Evolutionary conservation across 2,113 vertebrate genomes (phyloP), one percentile per base, ranked within the genome.

Genomic region (Vulpes lagopus): DNA sequence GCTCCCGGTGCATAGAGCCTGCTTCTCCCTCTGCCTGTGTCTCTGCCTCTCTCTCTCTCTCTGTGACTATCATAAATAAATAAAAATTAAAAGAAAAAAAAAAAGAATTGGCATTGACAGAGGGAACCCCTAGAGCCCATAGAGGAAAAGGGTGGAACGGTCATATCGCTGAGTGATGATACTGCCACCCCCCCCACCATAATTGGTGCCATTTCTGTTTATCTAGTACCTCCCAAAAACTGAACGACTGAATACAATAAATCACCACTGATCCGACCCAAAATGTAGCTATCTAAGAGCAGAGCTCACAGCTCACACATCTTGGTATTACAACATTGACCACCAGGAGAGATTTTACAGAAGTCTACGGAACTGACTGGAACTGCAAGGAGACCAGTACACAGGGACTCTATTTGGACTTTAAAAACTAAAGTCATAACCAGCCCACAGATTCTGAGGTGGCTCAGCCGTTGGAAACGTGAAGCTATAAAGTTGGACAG

Each of bases 201-300:
- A 3, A 3, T 10, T 15, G 10, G 2, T 3, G 3, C 2, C 93
- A 51, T 11, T 25, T 1, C 9, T 11, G 35, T 2, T 38, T 20
- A 60, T 25, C 51, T 8, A 30, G 60, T 51, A 35, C 71, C 62
- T 60, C 62, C 23, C 12, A 38, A 15, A 5, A n/a, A 17, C 49
- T 7, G 35, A 87, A 57, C 11, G 11, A 8, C 17, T 43, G 65
- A 12, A 62, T 8, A 15, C 3, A 1, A 6, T 15, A n/a, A 32
- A 74, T 8, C 3, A 14, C 25, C 62, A 25, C 2, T 2, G 8
- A 20, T 7, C 35, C n/a, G 5, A 17, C 69, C 67, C 9, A 22
- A 59, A 38, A 60, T 43, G 14, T 4, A 9, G 38, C 65, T 20
- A 5, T 19, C 25, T 9, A 5, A 10, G 38, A 14, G 53, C n/a